Conservation (phyloP, 2,797 vertebrate species). For the Cossypha niveicapilla region DNA sequence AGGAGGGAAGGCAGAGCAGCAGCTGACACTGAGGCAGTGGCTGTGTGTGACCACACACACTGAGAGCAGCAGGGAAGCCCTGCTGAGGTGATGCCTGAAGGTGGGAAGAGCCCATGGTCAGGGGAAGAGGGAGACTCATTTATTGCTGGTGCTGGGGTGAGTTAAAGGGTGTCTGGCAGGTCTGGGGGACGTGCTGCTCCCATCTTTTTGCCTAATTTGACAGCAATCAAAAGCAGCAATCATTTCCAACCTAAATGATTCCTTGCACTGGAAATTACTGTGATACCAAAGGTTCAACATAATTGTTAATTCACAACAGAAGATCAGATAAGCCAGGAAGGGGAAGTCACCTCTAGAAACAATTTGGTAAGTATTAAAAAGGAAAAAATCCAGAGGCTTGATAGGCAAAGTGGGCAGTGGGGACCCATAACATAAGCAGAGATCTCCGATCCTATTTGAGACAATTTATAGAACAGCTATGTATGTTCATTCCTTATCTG, state of each 20-base stretch:
- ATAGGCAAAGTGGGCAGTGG: not conserved
- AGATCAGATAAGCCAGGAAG: not conserved
- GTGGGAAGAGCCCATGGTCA: not conserved
- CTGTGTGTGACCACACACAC: not conserved
- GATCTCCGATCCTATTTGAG: not conserved
- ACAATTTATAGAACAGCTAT: not conserved
- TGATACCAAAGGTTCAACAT: rapidly evolving
- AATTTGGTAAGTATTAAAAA: not conserved
- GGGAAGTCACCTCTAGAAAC: not conserved
- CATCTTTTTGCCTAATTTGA: too few relatives aligned
- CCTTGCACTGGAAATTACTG: not conserved
- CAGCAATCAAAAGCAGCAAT: not conserved
- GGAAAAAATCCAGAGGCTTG: not conserved
- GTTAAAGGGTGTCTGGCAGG: not conserved
- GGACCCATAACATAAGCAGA: not conserved
- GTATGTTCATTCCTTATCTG: not conserved
- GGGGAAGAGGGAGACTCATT: not conserved
- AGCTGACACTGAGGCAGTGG: not conserved
- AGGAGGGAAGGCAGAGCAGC: not conserved
- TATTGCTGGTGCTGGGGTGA: rapidly evolving
- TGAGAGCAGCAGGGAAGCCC: not conserved
- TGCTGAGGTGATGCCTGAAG: not conserved
- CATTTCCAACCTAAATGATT: not conserved
- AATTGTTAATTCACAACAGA: not conserved
- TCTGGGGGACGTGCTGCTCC: not conserved